These are phyloP conservation scores for Rhipidura dahli DNA, from an alignment of 2,113 vertebrate genomes.

Conservation along the genomic window DNA sequence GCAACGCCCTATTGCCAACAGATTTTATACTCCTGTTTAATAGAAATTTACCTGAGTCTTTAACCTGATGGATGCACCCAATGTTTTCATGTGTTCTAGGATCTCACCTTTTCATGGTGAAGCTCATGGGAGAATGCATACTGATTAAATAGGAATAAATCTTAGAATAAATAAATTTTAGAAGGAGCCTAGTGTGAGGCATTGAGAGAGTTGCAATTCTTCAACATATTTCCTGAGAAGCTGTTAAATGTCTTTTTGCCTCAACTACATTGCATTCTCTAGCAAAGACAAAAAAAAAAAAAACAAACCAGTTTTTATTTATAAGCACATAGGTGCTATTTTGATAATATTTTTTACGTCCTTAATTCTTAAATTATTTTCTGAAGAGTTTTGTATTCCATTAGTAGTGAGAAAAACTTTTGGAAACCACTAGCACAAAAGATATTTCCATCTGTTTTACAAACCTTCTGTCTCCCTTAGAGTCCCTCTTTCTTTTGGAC, in stretches of 20 bases:
- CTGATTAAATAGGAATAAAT: not conserved
- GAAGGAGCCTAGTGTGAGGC: not conserved
- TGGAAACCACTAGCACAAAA: not conserved
- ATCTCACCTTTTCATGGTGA: not conserved
- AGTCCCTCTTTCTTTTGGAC: not conserved
- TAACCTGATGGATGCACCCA: not conserved
- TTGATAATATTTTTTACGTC: not conserved
- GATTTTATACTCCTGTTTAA: not conserved
- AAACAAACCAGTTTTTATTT: not conserved
- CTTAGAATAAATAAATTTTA: not conserved
- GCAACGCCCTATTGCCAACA: not conserved
- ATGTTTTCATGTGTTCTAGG: rapidly evolving
- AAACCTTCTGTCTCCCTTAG: not conserved
- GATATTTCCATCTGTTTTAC: not conserved
- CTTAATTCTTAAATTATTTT: not conserved
- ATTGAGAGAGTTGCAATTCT: not conserved
- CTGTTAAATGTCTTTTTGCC: not conserved
- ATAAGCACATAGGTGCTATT: not conserved
- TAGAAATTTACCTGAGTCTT: not conserved
- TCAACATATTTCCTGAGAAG: not conserved
- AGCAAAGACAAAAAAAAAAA: not conserved
- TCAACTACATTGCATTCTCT: not conserved
- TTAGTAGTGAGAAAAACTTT: not conserved
- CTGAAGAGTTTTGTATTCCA: not conserved
- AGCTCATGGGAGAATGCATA: not conserved